A percentile compares a stretch with the other conserved stretches of the same genome.
Evolutionary conservation across 2,113 vertebrate species (phyloP).

Genomic region (Oncorhynchus kisutch): DNA sequence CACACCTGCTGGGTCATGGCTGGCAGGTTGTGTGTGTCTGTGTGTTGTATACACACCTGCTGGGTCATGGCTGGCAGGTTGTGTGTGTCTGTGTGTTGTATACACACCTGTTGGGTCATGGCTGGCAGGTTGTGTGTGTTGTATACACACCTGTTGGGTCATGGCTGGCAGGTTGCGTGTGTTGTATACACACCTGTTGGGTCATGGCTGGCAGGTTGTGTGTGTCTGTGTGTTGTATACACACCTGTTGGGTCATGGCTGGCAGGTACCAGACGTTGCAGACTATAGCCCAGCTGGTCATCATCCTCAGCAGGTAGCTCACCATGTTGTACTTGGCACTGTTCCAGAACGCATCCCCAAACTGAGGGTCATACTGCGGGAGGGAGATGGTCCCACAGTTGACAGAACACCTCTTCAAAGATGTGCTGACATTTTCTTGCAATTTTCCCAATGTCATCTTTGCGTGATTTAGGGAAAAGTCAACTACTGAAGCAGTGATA

Average conservation of each 20-base stretch:
- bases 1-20: slow-evolving; percentile 76
- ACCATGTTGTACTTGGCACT: slow-evolving; percentile 93
- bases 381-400: not conserved
- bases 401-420: too few species aligned
- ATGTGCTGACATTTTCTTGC: too few species aligned
- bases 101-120: not conserved
- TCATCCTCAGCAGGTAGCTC: slow-evolving; percentile 91
- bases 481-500: too few species aligned
- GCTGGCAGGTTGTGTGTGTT: too few species aligned
- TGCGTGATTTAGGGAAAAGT: too few species aligned
- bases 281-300: slow-evolving; percentile 98
- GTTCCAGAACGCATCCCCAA: slow-evolving; percentile 98
- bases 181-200: not conserved
- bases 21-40: slow-evolving; percentile 72
- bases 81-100: too few species aligned
- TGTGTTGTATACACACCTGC: too few species aligned
- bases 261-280: slow-evolving; percentile 96
- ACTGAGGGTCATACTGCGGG: slow-evolving; percentile 90
- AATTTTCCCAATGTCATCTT: too few species aligned
- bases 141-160: too few species aligned
- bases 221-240: too few species aligned
- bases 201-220: not conserved
- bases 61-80: too few species aligned
- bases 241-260: slow-evolving; percentile 78
- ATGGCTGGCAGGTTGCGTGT: not conserved